A percentile compares a stretch with the other conserved stretches of the same genome.
phyloP scores from a whole-genome alignment of 2,797 vertebrate species.

The Enteromius afrohamiltoni region DNA sequence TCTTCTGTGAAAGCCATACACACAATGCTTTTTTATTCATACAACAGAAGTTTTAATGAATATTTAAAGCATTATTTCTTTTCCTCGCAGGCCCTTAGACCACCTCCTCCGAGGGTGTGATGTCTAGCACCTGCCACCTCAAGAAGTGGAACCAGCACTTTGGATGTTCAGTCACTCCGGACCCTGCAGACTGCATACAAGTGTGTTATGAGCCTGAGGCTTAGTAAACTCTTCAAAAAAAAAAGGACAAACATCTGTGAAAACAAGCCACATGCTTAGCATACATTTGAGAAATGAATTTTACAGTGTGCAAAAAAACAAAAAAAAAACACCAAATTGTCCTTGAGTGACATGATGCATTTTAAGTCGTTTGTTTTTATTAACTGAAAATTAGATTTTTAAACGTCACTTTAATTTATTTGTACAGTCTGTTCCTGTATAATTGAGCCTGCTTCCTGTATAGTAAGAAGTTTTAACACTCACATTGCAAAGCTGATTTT shows the following conservation, averaged over 20 bases:
- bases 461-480: background rate
- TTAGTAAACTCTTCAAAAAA: background rate
- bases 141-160: background rate
- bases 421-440: background rate
- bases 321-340: background rate
- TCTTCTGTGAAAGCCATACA: background rate
- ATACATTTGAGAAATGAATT: background rate
- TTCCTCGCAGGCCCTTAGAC: constrained; percentile 71
- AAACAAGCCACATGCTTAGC: background rate
- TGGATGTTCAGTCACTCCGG: background rate
- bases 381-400: background rate
- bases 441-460: background rate
- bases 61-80: background rate
- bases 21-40: background rate
- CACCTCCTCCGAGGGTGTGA: constrained; percentile 74
- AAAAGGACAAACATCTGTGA: background rate
- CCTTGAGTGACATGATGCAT: background rate
- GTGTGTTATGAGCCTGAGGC: background rate
- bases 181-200: background rate
- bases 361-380: background rate
- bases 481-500: too few relatives aligned
- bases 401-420: constrained; percentile 18
- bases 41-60: background rate
- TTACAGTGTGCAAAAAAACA: background rate
- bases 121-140: background rate